Evolutionary conservation across 37 sponge, comb jelly and placozoan genomes (phyloP), one percentile per base, ranked within the genome.

Genomic region (Amphimedon queenslandica): DNA sequence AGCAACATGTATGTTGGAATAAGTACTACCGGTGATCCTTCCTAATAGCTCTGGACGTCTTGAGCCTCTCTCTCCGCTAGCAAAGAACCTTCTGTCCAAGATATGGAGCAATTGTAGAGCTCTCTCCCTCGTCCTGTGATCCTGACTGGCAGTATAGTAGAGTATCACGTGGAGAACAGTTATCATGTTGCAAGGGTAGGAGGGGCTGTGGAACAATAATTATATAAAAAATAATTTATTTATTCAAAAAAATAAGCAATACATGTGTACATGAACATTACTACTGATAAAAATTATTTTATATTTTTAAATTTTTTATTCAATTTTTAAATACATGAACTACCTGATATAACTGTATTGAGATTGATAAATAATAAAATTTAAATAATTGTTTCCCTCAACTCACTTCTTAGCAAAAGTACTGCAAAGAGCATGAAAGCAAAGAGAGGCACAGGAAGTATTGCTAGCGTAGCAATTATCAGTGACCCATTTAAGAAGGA

Each of bases 171-270:
- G 87, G 1, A 95, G 81, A 4, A 89, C 42, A 20, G 81, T 79
- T 21, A 95, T 75, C 86, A 88, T 73, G 63, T 92, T 83, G 75
- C 89, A 92, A 0, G 93, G 93, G 57, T 95, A 95, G 30, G 65
- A 43, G 37, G 88, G 69, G 33, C 93, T 84, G 58, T 38, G 39
- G 66, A 66, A 70, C n/a, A 39, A 43, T n/a, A 63, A 10, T 29
- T 21, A 63, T 31, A 20, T 21, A 63, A 27, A 63, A 11, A 63
- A 27, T 29, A 11, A 63, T 31, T 29, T 21, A 63, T 31, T 29
- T 21, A 63, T 31, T 29, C n/a, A 20, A 13, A 10, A 63, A 31
- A 63, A 23, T 31, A n/a, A 21, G 55, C 13, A 53, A 13, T 21
- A 53, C 20, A 53, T 53, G 13, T 53, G 55, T 20, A 53, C 55